Base-by-base conservation (phyloP, 2,113 vertebrate genomes). In the Leiothrix lutea region DNA sequence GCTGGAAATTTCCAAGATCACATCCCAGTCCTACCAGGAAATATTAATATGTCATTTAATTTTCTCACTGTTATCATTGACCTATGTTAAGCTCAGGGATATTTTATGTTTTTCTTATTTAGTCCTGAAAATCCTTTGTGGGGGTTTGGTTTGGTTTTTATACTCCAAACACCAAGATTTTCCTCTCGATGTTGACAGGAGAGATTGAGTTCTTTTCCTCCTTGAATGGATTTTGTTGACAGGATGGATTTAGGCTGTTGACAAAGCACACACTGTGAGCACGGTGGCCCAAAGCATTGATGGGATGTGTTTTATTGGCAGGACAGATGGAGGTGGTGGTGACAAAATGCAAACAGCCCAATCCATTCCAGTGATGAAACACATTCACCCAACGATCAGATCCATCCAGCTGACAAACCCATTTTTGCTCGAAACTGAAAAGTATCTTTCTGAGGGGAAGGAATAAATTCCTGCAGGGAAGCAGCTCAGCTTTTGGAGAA, bases 341-440 rank as follows among this genome's bases (percentile, higher is more conserved):
- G 96, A 95, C 94, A 95, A 95, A 97, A 96, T 90, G 93, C 90
- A 96, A 97, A 96, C 86, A 95, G 50, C 81, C 92, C 93, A 92
- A 96, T 96, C 95, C 94, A 84, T 96, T 92, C 79, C 10, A 9
- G 14, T 95, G 96, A 94, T 96, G 84, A 96, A 96, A 81, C 84
- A 57, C 90, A 84, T 94, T 91, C 69, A 92, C 94, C 88, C 48
- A 88, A 61, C 61, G 16, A 90, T 92, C 86, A 89, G 56, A 95
- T 90, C 79, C 92, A 80, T 91, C 79, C 69, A 33, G 83, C 13
- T 90, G 95, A 94, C 94, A 96, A 93, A 94, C 40, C 28, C 88
- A 7, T 47, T 95, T 94, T 89, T 92, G 62, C 60, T 82, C 87
- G 92, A 91, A 77, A 74, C 66, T 38, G 51, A 78, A 92, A 88